A percentile compares a stretch with the other conserved stretches of the same genome.
Evolutionary conservation across 2,888 invertebrate genomes (phyloP).

Genomic region (Ashinkailepas kermadecensis): DNA sequence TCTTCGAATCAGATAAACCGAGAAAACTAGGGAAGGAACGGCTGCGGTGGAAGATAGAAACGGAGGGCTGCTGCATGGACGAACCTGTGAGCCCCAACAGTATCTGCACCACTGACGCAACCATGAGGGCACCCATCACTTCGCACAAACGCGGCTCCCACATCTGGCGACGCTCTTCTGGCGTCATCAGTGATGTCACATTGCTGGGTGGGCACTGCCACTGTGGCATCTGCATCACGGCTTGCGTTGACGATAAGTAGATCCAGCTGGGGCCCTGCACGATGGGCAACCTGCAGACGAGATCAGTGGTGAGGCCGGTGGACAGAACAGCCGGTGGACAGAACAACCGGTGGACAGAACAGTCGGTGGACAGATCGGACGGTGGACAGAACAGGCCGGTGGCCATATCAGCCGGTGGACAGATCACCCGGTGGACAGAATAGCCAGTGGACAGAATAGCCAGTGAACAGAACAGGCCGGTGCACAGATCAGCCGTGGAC

Average conservation of each 20-base stretch:
- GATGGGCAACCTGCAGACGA: neutral
- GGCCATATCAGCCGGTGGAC: too few relatives aligned
- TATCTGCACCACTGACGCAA: neutral
- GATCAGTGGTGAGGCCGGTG: neutral
- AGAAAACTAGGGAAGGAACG: too few relatives aligned
- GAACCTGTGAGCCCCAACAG: neutral
- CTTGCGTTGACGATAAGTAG: neutral
- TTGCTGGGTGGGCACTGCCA: neutral
- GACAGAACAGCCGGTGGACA: neutral
- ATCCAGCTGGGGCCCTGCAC: constrained; percentile 14
- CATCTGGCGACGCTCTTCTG: neutral
- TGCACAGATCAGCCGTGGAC: too few relatives aligned
- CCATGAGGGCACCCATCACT: neutral
- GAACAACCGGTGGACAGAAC: too few relatives aligned
- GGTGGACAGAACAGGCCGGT: too few relatives aligned
- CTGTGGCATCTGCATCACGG: neutral
- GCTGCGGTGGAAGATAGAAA: too few relatives aligned
- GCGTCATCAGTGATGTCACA: neutral
- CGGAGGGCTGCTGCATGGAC: too few relatives aligned
- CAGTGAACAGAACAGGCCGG: too few relatives aligned
- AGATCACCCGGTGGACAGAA: too few relatives aligned
- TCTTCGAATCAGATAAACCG: too few relatives aligned
- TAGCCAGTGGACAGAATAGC: too few relatives aligned
- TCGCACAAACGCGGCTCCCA: neutral
- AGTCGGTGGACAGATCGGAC: too few relatives aligned